Percentiles rank a stretch among this genome's conserved stretches.
phyloP scores from a whole-genome alignment of 2,113 vertebrate species.

The Anarrhichthys ocellatus region DNA sequence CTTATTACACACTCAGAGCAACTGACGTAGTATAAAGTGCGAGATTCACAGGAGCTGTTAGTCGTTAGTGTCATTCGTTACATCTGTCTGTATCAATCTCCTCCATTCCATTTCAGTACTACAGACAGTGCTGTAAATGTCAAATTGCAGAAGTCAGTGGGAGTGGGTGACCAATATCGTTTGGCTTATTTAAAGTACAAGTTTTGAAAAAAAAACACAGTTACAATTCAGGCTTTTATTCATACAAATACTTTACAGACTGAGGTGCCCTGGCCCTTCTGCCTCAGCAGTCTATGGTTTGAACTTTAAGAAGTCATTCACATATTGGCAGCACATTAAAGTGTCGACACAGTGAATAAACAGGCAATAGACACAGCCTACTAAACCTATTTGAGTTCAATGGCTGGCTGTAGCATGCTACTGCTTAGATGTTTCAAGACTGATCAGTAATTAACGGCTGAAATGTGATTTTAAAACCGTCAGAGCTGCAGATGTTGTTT shows the following conservation, averaged over 20 bases:
- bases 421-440: slow-evolving; percentile 34
- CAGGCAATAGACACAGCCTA: slow-evolving; percentile 10
- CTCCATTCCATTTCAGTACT: neutral
- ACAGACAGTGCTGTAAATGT: neutral
- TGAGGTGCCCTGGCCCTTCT: too few relatives aligned
- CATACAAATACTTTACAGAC: too few relatives aligned
- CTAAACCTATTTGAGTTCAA: slow-evolving; percentile 27
- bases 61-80: neutral
- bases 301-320: slow-evolving; percentile 40
- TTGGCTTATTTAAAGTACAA: neutral
- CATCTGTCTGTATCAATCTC: neutral
- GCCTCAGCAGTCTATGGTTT: slow-evolving; percentile 16
- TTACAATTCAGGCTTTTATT: neutral
- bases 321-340: slow-evolving; percentile 29
- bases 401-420: slow-evolving; percentile 27
- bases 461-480: slow-evolving; percentile 38
- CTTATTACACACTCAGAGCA: neutral
- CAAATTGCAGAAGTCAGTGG: too few relatives aligned
- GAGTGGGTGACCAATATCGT: neutral
- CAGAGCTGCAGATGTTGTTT: slow-evolving; percentile 29
- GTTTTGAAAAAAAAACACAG: neutral
- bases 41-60: neutral
- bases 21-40: neutral
- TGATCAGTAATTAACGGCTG: slow-evolving; percentile 47
- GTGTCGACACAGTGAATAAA: slow-evolving; percentile 48